Base-by-base conservation (phyloP, 1,140 invertebrate genomes). In the Euschistus heros region DNA sequence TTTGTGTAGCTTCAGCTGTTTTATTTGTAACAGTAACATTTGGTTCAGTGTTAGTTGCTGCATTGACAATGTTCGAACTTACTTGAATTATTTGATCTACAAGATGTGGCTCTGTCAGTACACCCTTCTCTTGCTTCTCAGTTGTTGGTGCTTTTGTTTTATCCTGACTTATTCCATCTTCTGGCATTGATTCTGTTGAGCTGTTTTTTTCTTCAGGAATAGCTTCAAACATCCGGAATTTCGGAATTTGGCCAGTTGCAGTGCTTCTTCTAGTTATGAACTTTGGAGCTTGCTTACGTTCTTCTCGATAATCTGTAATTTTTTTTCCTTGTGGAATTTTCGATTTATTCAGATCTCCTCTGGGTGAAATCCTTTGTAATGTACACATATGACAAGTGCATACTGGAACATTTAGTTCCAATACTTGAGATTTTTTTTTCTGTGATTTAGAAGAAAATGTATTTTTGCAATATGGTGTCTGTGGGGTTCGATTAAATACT, bases 181-280 rank as follows among this genome's bases (percentile, higher is more conserved):
- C 54, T 17, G 24, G 6, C 5, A 67, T 67, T 3, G 54, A 57
- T 33, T 70, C 69, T 18, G 62, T 52, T 8, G 69, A 70, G 18
- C 68, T 65, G 42, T 27, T 68, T 59, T 64, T 67, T 62, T 70
- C 70, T 67, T 72, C 71, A 6, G 71, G 71, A 30, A 72, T 72
- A 14, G 64, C 70, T 66, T 72, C 71, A 61, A 72, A 72, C 62
- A 63, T 68, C 50, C 68, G 65, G 13, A 57, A 44, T 37, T 66
- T 69, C 47, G 33, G 57, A 37, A 37, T 37, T 37, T 37, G 33
- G 26, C 17, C 54, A 14, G 37, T 60, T 26, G 60, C 57, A 59
- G 65, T 69, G 22, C 62, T 44, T 18, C 37, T 13, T 20, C 65
- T 46, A 13, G 47, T 14, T 20, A 47, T 65, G 27, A 47, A 54